A percentile compares a stretch with the other conserved stretches of the same genome.
phyloP scores from a whole-genome alignment of 2,113 vertebrate species.

The Cardinalis cardinalis region DNA sequence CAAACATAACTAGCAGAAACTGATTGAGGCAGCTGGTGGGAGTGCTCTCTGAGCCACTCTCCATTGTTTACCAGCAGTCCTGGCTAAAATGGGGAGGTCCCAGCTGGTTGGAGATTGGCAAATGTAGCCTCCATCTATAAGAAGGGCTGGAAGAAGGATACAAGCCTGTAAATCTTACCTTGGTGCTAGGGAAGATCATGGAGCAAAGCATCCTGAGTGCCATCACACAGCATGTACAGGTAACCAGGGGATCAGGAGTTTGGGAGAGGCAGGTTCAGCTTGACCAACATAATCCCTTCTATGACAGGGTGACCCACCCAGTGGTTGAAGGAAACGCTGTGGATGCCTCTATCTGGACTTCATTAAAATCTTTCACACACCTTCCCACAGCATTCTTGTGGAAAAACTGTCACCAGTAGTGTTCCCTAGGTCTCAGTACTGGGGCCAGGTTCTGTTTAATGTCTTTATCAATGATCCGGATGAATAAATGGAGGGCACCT shows the following conservation, averaged over 20 bases:
- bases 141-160: too few relatives aligned
- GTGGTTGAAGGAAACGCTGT: not conserved
- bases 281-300: not conserved
- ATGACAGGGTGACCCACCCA: not conserved
- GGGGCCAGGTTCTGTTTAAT: not conserved
- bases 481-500: accelerated
- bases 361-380: not conserved
- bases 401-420: not conserved
- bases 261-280: not conserved
- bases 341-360: too few relatives aligned
- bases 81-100: not conserved
- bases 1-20: not conserved
- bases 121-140: accelerated
- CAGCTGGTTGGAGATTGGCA: not conserved
- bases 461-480: not conserved
- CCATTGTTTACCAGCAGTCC: not conserved
- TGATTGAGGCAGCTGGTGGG: not conserved
- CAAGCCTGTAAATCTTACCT: not conserved
- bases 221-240: not conserved
- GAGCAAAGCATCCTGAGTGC: not conserved
- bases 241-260: not conserved
- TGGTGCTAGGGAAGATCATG: not conserved
- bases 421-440: not conserved
- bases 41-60: not conserved
- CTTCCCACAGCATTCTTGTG: not conserved